Evolutionary conservation across 2,888 invertebrate species (phyloP), one percentile per base, ranked within the genome.

Genomic region (Acleris emargana): DNA sequence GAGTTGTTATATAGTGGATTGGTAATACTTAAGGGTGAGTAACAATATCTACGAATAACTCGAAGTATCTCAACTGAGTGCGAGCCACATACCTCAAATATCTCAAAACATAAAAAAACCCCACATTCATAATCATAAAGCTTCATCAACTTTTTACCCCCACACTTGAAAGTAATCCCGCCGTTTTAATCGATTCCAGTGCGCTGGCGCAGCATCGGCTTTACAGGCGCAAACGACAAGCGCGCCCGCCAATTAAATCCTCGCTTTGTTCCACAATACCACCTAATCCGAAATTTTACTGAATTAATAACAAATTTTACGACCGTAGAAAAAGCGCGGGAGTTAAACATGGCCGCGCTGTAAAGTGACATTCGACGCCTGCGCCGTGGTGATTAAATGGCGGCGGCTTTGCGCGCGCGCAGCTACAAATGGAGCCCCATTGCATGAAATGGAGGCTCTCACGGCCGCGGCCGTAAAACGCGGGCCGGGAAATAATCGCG

Each of bases 241-340:
- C 68, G 73, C 72, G 70, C 63, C 73, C 80, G 82, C 87, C 88
- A 90, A 91, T 90, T 88, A 90, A 91, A 89, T 86, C 86, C 82
- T 84, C 82, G 88, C 88, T 87, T 89, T 89, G 89, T 91, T 90
- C 87, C 88, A 82, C 86, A 88, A 89, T 87, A 87, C 85, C 81
- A 88, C 84, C 87, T 88, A 89, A 90, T 89, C 89, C 82, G 85
- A 91, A 90, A 89, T 89, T 91, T 90, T 85, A 90, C 87, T 90
- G 89, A 86, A 90, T 89, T 88, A 89, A 88, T 88, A 88, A 88
- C 87, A 87, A 86, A 80, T 82, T 91, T 91, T 91, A 91, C 82
- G 89, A 88, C 74, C 77, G 74, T 72, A 81, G 80, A 82, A 86
- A 85, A 81, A 80, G 82, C 86, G 85, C 84, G 81, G 80, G 84